A percentile compares a stretch with the other conserved stretches of the same genome.
phyloP scores from a whole-genome alignment of 2,888 invertebrate genomes.

The Leptinotarsa tumamoca region DNA sequence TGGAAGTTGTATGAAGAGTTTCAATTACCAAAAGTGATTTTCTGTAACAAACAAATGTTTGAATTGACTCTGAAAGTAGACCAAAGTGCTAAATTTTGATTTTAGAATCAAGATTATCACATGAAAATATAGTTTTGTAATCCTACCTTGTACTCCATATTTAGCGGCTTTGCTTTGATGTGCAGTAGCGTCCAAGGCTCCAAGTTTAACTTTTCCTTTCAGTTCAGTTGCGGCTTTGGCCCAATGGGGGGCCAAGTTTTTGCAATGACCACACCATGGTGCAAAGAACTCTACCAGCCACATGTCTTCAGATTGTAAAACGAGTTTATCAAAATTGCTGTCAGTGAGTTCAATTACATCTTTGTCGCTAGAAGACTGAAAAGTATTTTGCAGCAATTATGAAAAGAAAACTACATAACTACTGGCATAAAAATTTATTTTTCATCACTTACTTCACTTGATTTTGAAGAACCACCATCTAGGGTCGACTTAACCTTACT shows the following conservation, averaged over 20 bases:
- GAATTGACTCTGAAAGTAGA: too few species aligned
- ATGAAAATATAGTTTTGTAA: background rate
- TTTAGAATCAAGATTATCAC: background rate
- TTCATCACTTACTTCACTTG: conserved; percentile 48
- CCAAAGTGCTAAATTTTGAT: background rate
- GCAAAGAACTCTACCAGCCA: conserved; percentile 99
- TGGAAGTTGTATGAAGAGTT: too few species aligned
- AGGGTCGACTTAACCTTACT: conserved; percentile 80
- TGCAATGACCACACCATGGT: conserved; percentile 97
- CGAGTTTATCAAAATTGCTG: conserved; percentile 92
- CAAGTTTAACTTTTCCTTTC: conserved; percentile 96
- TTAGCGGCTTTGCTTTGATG: conserved; percentile 84
- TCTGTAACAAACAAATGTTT: too few species aligned
- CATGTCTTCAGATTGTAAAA: conserved; percentile 92
- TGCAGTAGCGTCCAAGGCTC: conserved; percentile 95
- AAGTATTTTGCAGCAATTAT: background rate
- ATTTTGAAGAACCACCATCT: conserved; percentile 65
- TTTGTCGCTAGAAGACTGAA: conserved; percentile 63
- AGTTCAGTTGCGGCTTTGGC: conserved; percentile 92
- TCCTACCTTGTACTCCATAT: conserved; percentile 78
- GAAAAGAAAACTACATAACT: background rate
- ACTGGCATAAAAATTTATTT: background rate
- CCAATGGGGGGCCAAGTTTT: conserved; percentile 97
- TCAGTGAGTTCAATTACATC: conserved; percentile 95
- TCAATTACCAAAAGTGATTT: too few species aligned